phyloP scores from a whole-genome alignment of 2,113 vertebrate species.

The Hypomesus transpacificus region DNA sequence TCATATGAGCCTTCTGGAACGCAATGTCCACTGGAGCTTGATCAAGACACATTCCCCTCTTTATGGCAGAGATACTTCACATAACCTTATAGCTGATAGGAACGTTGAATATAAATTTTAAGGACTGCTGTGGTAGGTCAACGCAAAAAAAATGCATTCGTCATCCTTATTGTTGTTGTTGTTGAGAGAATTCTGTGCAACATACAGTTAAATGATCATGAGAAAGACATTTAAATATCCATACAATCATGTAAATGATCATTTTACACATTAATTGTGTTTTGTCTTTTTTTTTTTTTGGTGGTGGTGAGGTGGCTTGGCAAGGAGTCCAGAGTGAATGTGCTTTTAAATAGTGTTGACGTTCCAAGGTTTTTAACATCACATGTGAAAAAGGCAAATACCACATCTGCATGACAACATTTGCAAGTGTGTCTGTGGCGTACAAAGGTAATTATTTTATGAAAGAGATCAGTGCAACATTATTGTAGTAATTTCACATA shows the following conservation, averaged over 20 bases:
- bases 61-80: neutral
- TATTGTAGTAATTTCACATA: neutral
- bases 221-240: too few species aligned
- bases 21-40: slow-evolving; percentile 38
- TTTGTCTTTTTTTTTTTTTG: too few species aligned
- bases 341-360: slow-evolving; percentile 17
- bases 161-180: too few species aligned
- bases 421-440: too few species aligned
- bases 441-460: neutral
- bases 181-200: too few species aligned
- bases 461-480: slow-evolving; percentile 4
- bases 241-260: neutral
- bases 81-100: too few species aligned
- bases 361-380: slow-evolving; percentile 6
- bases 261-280: neutral
- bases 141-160: too few species aligned
- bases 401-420: too few species aligned
- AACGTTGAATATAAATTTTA: too few species aligned
- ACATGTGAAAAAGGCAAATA: neutral
- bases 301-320: slow-evolving; percentile 6
- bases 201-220: too few species aligned
- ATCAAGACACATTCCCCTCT: slow-evolving; percentile 48
- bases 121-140: too few species aligned
- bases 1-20: slow-evolving; percentile 18
- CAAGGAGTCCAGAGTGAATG: slow-evolving; percentile 7